These are phyloP conservation scores for Ophion obscuratus DNA, from an alignment of 2,888 invertebrate genomes.

Conservation along the genomic window DNA sequence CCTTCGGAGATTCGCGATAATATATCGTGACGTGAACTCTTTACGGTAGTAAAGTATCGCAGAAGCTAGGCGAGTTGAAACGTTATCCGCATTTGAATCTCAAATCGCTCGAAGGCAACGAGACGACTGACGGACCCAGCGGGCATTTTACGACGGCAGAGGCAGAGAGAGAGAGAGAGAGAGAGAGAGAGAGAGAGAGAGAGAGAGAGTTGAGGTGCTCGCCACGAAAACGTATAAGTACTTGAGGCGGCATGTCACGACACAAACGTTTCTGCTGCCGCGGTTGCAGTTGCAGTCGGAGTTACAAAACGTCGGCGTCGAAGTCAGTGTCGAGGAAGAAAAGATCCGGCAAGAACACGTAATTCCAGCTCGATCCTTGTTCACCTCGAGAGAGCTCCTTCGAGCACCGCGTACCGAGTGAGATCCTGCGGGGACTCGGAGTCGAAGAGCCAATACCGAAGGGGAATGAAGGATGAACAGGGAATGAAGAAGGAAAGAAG, in stretches of 20 bases:
- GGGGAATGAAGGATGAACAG: conserved; percentile 45
- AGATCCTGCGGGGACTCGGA: conserved; percentile 48
- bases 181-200: background rate
- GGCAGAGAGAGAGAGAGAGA: background rate
- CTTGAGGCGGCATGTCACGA: conserved; percentile 49
- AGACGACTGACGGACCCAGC: conserved; percentile 47
- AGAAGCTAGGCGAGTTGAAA: conserved; percentile 54
- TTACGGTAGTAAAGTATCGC: conserved; percentile 35
- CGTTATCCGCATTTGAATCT: conserved; percentile 75
- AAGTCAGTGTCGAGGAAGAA: conserved; percentile 48
- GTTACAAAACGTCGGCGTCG: conserved; percentile 53
- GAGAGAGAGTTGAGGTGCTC: conserved; percentile 13
- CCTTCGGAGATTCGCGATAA: conserved; percentile 27
- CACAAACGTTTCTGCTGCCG: conserved; percentile 38
- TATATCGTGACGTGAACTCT: conserved; percentile 42
- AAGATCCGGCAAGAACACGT: conserved; percentile 40
- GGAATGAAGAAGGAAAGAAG: conserved; percentile 33
- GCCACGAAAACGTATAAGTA: conserved; percentile 41
- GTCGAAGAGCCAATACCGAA: conserved; percentile 47
- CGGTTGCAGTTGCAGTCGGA: conserved; percentile 43
- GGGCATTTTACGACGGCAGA: conserved; percentile 49
- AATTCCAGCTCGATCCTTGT: conserved; percentile 51
- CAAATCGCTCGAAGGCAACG: conserved; percentile 71
- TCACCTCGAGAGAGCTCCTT: conserved; percentile 41
- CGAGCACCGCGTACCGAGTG: conserved; percentile 36